Evolutionary conservation across 2,888 invertebrate genomes (phyloP).

Genomic region (Muschampia plurimacula): DNA sequence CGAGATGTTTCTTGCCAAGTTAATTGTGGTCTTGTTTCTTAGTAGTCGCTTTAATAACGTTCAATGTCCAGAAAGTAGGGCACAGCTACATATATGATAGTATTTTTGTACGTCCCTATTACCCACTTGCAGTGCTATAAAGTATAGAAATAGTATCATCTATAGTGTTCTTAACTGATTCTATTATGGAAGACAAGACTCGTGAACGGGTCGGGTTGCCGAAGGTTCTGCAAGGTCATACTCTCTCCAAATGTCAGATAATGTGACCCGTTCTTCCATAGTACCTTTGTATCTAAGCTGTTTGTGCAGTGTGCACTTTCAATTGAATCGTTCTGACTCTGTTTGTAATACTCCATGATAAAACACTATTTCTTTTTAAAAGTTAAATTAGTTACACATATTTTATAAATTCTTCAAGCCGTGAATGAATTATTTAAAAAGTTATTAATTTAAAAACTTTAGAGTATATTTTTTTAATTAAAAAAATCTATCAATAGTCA

Average conservation of each 20-base stretch:
- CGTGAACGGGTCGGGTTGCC: conserved; percentile 8
- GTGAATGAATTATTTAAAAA: too few relatives aligned
- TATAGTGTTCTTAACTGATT: conserved; percentile 10
- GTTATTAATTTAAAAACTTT: too few relatives aligned
- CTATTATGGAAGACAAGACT: conserved; percentile 14
- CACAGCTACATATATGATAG: conserved; percentile 20
- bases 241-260: conserved; percentile 24
- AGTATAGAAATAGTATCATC: background rate
- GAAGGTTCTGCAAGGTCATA: conserved; percentile 23
- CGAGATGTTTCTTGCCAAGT: conserved; percentile 32
- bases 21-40: conserved; percentile 32
- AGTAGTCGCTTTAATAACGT: conserved; percentile 29
- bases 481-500: background rate
- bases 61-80: conserved; percentile 36
- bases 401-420: too few relatives aligned
- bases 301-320: background rate
- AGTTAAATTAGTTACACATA: too few relatives aligned
- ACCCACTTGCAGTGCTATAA: conserved; percentile 25
- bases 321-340: background rate
- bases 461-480: too few relatives aligned
- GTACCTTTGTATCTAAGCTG: background rate
- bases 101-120: conserved; percentile 38
- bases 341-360: background rate
- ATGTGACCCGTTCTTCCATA: background rate
- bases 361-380: too few relatives aligned